Evolutionary conservation across 1,140 invertebrate genomes (phyloP), one percentile per base, ranked within the genome.

Genomic region (Ladona fulva): DNA sequence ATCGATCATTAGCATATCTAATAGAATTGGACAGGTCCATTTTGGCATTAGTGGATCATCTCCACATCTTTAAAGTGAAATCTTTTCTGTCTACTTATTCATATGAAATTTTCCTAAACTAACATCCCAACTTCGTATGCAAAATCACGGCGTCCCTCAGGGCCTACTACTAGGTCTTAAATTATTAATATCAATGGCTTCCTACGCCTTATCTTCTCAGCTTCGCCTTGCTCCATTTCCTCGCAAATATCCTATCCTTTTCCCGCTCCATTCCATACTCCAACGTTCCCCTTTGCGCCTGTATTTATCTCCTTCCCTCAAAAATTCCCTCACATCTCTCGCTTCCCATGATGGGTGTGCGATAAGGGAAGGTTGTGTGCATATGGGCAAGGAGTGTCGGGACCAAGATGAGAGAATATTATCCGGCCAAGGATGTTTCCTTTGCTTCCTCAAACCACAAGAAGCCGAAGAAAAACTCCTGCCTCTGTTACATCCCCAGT

Each of bases 401-500:
- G 44, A 24, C 25, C 22, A 77, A 73, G 29, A 73, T 73, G 73
- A 74, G 42, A 44, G 74, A 78, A 73, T 59, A 59, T 25, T 24
- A 29, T 77, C 66, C 66, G n/a, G 73, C 59, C 42, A 73, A 74
- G 25, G 42, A 19, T 77, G 37, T 42, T 25, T 25, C 29, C 59
- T 25, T 76, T 74, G 29, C 24, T 16, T 74, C 66, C 44, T 25
- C 66, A 29, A 73, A 37, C 24, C 73, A 66, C 59, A 25, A 74
- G 66, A 29, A 74, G 44, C 25, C 66, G 42, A 42, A 37, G 80
- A 77, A 76, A 78, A 77, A 74, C 22, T 79, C 24, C 42, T 75
- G 76, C 78, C 77, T 79, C 80, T 52, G 37, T 78, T 74, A 75
- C 78, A 66, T 37, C 76, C 80, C 74, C 76, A 73, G 24, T 37